These are phyloP conservation scores for Naja naja DNA, from an alignment of 2,113 vertebrate species.

Conservation along the genomic window DNA sequence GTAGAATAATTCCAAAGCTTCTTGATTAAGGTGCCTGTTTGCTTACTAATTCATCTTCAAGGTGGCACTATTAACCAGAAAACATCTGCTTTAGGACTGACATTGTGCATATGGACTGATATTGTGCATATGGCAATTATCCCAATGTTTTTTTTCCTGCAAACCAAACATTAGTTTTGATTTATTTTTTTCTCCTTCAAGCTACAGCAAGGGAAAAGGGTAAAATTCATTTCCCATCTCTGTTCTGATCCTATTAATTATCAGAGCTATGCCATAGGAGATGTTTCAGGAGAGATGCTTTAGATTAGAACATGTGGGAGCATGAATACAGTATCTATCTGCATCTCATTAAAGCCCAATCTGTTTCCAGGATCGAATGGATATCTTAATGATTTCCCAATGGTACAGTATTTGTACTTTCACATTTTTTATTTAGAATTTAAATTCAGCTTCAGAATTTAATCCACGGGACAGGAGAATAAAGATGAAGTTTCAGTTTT, in stretches of 20 bases:
- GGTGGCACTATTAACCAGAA: background rate
- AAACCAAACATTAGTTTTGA: background rate
- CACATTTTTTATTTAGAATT: background rate
- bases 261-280: background rate
- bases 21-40: background rate
- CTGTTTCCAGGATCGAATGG: background rate
- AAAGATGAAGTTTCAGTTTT: background rate
- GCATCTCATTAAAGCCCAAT: background rate
- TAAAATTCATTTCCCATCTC: background rate
- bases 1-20: background rate
- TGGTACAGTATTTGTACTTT: background rate
- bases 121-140: background rate
- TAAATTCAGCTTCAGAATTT: background rate
- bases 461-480: background rate
- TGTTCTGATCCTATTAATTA: background rate
- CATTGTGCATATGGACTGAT: background rate
- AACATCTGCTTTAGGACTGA: background rate
- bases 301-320: background rate
- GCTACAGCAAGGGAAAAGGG: background rate
- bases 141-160: background rate
- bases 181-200: background rate
- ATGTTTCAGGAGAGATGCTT: background rate
- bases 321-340: background rate
- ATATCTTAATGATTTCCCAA: background rate
- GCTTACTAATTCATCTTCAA: background rate